Evolutionary conservation across 2,797 vertebrate genomes (phyloP), one percentile per base, ranked within the genome.

Genomic region (Spinus pinus): DNA sequence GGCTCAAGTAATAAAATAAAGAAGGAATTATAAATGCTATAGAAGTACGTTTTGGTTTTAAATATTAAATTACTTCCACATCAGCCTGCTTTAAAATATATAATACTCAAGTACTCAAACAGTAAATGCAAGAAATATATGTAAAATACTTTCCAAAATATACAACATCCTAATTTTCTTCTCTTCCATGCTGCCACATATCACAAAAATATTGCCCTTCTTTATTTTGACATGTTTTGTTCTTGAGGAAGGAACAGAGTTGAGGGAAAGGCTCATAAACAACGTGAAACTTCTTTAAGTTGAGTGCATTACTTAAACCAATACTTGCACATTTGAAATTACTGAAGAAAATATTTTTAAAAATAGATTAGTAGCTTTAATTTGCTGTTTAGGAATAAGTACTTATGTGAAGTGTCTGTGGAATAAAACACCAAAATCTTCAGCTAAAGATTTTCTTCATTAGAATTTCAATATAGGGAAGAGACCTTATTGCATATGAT

Each of bases 181-280:
- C 10, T 54, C 15, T 56, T 75, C 14, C 3, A 1, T 14, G 8
- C 8, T 77, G 6, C 44, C 41, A 37, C 4, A 23, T 60, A 64
- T 8, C 5, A 79, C 18, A 15, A 64, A 75, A 75, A 41, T 28
- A 46, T 62, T 64, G 6, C 5, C 41, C 4, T 35, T 22, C 6
- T 82, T 47, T 56, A 30, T 74, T 80, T 83, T 83, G 33, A 35
- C 8, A 7, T 54, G 11, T 82, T 79, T 60, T 72, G 1, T 25
- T 69, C 54, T 50, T 56, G 10, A 49, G 15, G 21, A 62, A 67
- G 10, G 3, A 42, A 23, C 0, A 0, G 6, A 33, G 7, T 28
- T 69, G 5, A 42, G 16, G 3, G 12, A 50, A 84, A 20, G 14
- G 2, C 4, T 81, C 11, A 12, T 44, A 42, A 84, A 60, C 8